Conservation (phyloP, 2,888 invertebrate species). For the Falcaria lacertinaria region DNA sequence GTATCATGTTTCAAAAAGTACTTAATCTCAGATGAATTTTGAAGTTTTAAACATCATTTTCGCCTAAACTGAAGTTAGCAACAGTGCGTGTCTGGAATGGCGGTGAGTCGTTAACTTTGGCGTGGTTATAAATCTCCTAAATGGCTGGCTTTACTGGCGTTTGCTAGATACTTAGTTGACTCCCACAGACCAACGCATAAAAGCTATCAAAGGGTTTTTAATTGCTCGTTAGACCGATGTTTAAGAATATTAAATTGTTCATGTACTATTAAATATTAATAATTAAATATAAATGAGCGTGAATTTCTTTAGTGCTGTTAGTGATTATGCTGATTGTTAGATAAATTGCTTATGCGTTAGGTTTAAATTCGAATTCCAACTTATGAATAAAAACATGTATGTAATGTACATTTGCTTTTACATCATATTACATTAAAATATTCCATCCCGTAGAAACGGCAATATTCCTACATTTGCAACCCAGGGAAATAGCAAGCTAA, state of each 20-base stretch:
- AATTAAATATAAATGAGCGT: neutral
- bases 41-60: conserved; percentile 57
- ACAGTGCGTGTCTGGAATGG: conserved; percentile 63
- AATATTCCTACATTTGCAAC: no score
- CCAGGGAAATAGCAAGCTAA: neutral
- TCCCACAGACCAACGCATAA: conserved; percentile 53
- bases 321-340: no score
- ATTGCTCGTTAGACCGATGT: conserved; percentile 51
- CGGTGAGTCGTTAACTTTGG: conserved; percentile 63
- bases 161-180: conserved; percentile 38
- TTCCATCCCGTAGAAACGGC: neutral
- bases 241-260: conserved; percentile 41
- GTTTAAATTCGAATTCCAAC: no score
- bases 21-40: conserved; percentile 51
- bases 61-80: conserved; percentile 55
- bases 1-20: conserved; percentile 40
- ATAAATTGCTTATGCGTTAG: no score
- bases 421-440: neutral
- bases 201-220: conserved; percentile 61
- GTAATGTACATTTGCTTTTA: no score
- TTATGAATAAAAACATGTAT: no score
- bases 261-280: conserved; percentile 21
- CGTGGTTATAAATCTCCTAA: conserved; percentile 66
- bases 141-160: conserved; percentile 58
- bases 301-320: no score